Evolutionary conservation across 2,113 vertebrate genomes (phyloP), one percentile per base, ranked within the genome.

Genomic region (Mesembrinibis cayennensis): DNA sequence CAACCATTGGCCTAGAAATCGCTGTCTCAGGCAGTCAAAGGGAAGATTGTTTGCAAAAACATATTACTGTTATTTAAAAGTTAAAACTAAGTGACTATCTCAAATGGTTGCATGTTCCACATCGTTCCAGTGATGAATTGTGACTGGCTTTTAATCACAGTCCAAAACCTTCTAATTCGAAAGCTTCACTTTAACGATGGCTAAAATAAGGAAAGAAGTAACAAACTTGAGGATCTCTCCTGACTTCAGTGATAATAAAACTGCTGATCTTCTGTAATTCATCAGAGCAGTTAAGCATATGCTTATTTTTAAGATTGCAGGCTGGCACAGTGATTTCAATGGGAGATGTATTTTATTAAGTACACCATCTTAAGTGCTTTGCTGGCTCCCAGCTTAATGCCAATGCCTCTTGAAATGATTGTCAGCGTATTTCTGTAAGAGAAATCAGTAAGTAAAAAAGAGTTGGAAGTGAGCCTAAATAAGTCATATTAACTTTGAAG

Each of bases 291-390:
- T 27, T 89, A 50, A 84, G 47, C 65, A 25, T 47, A 50, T 47
- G 69, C 26, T 87, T 49, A 6, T 50, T 71, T 67, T 63, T 25
- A 40, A 89, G 59, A 34, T 83, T 66, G 7, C 63, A 87, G 59
- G 6, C 53, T 93, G 71, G 50, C 82, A 66, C 34, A 32, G 27
- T 16, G 58, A 29, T 62, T 89, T 78, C 67, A 83, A n/a, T 18
- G 26, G 82, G 92, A 94, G 67, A 84, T 42, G n/a, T 11, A 23
- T 93, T 93, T 89, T 89, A 90, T 77, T 73, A 89, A 91, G 63
- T 47, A 38, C n/a, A 59, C 71, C 32, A 21, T 40, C 69, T 91
- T 95, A 91, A 96, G 94, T 94, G 93, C 77, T 93, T 76, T 89
- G n/a, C n/a, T 97, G 94, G 91, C 95, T 76, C 61, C 69, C 56